phyloP scores from a whole-genome alignment of 2,113 vertebrate genomes.

The Gallinago media region DNA sequence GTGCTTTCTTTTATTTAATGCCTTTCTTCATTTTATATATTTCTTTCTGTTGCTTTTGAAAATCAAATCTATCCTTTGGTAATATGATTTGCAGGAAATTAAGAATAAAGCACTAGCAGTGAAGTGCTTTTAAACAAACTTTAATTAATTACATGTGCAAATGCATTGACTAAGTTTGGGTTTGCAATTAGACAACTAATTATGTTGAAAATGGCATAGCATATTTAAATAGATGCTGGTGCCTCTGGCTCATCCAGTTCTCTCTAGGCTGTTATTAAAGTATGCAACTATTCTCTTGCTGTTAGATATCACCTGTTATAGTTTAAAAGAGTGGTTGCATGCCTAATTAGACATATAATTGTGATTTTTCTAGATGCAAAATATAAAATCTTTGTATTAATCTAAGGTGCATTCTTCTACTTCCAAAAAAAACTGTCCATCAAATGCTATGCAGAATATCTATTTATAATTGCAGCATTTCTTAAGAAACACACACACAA shows the following conservation, averaged over 20 bases:
- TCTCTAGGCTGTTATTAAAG: slow-evolving; percentile 13
- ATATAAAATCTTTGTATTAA: background rate
- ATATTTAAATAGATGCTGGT: slow-evolving; percentile 38
- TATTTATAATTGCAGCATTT: background rate
- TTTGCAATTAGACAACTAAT: slow-evolving; percentile 67
- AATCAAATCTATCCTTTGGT: slow-evolving; percentile 7
- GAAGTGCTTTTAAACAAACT: slow-evolving; percentile 55
- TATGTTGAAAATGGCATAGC: slow-evolving; percentile 62
- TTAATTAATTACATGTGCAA: slow-evolving; percentile 58
- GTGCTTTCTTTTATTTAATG: background rate
- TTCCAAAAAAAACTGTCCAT: background rate
- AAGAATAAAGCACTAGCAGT: slow-evolving; percentile 25
- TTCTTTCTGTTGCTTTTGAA: background rate
- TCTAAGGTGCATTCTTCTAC: background rate
- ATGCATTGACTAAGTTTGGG: slow-evolving; percentile 20
- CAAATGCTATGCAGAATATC: background rate
- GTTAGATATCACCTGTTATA: slow-evolving; percentile 14
- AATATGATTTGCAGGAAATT: background rate
- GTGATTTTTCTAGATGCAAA: slow-evolving; percentile 18
- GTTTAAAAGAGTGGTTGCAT: background rate
- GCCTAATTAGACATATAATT: background rate
- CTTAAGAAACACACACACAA: background rate
- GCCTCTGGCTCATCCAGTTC: slow-evolving; percentile 20
- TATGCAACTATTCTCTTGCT: slow-evolving; percentile 8
- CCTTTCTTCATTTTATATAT: background rate